Conservation (phyloP, 2,888 invertebrate species). For the Chrysodeixis includens region DNA sequence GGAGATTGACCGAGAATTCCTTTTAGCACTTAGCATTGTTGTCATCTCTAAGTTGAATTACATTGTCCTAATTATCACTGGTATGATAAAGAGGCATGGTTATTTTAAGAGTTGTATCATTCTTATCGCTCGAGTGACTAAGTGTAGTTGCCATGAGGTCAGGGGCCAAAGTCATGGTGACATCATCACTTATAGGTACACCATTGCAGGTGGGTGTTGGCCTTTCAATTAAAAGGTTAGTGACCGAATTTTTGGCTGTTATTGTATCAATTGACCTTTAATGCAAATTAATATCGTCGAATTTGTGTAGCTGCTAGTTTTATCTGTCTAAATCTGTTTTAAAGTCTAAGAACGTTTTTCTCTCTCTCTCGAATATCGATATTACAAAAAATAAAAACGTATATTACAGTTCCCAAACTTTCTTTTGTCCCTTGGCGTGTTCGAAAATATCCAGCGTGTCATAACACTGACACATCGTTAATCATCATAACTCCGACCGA, state of each 20-base stretch:
- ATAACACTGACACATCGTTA: not conserved
- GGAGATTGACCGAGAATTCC: slow-evolving; percentile 10
- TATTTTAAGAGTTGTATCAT: slow-evolving; percentile 60
- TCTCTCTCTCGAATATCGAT: too few species aligned
- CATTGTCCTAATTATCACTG: slow-evolving; percentile 47
- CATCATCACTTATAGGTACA: slow-evolving; percentile 56
- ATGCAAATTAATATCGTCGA: slow-evolving; percentile 9
- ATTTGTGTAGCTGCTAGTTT: not conserved
- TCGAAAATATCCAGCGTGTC: too few species aligned
- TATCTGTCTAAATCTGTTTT: too few species aligned
- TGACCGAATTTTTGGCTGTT: slow-evolving; percentile 43
- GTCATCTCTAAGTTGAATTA: slow-evolving; percentile 24
- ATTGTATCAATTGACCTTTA: slow-evolving; percentile 47
- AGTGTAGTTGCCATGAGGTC: slow-evolving; percentile 59
- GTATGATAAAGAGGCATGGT: slow-evolving; percentile 42
- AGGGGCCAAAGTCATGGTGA: slow-evolving; percentile 63
- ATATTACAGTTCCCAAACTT: too few species aligned
- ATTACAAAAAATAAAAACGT: too few species aligned
- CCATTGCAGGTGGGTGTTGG: slow-evolving; percentile 61
- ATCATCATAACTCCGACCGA: not conserved
- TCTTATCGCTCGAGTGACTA: slow-evolving; percentile 63
- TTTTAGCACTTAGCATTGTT: slow-evolving; percentile 28
- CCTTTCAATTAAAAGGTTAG: slow-evolving; percentile 63
- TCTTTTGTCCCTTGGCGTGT: too few species aligned
- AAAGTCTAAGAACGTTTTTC: too few species aligned